Percentiles rank a stretch among this genome's conserved stretches.
These are phyloP conservation scores for Hypomesus transpacificus DNA, from an alignment of 2,113 vertebrate genomes.

Conservation along the genomic window DNA sequence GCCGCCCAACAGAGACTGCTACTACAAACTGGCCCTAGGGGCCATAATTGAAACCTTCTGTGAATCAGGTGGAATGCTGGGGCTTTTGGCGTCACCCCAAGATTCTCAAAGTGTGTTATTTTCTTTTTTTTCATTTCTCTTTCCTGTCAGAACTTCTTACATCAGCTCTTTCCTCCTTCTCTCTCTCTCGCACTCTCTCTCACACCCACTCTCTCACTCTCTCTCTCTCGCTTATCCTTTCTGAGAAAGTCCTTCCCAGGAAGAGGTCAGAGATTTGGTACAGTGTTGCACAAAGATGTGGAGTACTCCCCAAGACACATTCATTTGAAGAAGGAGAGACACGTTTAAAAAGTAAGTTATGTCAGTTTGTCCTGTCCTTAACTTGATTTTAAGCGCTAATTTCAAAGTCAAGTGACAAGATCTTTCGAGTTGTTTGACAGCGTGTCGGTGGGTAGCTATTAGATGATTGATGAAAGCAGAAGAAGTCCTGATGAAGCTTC, in stretches of 20 bases:
- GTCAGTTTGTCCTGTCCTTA: conserved; percentile 19
- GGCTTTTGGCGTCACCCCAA: conserved; percentile 80
- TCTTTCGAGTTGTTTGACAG: too few species aligned
- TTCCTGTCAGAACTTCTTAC: conserved; percentile 70
- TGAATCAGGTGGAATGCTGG: conserved; percentile 86
- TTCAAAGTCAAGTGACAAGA: too few species aligned
- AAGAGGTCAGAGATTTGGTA: conserved; percentile 47
- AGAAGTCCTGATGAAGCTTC: too few species aligned
- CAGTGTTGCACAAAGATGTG: conserved; percentile 32
- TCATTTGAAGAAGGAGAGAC: conserved; percentile 22
- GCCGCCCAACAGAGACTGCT: conserved; percentile 63
- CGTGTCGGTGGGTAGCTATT: too few species aligned
- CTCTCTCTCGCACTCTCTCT: conserved; percentile 33
- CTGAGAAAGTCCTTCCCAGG: conserved; percentile 50
- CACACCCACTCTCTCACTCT: conserved; percentile 28
- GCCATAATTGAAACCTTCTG: conserved; percentile 93
- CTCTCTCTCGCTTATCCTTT: conserved; percentile 30
- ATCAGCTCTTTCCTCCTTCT: conserved; percentile 73
- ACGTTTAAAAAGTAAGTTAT: conserved; percentile 57
- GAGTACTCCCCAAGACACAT: not conserved
- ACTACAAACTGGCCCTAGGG: conserved; percentile 67
- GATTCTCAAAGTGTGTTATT: conserved; percentile 77
- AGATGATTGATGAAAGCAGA: too few species aligned
- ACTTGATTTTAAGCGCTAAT: not conserved
- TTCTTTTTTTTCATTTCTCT: conserved; percentile 64